A percentile compares a stretch with the other conserved stretches of the same genome.
These are phyloP conservation scores for Burhinus oedicnemus DNA, from an alignment of 2,113 vertebrate species.

Conservation along the genomic window DNA sequence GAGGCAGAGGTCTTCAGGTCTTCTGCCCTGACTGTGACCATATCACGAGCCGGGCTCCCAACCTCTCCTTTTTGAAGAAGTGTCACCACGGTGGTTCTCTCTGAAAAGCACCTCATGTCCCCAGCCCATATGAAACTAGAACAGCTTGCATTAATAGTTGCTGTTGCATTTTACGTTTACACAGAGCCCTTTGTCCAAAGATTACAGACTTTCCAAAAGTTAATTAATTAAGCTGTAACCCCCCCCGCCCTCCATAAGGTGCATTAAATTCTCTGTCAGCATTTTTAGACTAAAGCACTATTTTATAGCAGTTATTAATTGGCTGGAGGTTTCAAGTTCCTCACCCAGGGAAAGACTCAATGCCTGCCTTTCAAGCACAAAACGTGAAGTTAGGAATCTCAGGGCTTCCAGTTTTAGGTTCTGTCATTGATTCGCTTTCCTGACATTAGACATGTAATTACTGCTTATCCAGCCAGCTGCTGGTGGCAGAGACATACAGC, in stretches of 20 bases:
- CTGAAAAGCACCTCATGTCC: neutral
- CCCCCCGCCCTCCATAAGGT: neutral
- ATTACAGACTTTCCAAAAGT: slow-evolving; percentile 17
- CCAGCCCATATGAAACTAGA: neutral
- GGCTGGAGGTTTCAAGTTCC: neutral
- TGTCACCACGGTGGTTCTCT: neutral
- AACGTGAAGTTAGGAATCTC: neutral
- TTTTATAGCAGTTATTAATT: slow-evolving; percentile 48
- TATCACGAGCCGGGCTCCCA: fast-evolving
- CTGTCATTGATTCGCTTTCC: neutral
- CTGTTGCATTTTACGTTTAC: neutral
- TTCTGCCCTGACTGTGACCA: neutral
- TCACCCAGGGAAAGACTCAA: slow-evolving; percentile 1
- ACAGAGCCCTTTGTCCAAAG: slow-evolving; percentile 1
- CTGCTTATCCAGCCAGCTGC: neutral
- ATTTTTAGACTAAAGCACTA: neutral
- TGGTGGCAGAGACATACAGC: neutral
- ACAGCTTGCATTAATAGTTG: neutral
- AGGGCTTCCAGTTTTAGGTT: neutral
- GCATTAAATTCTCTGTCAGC: slow-evolving; percentile 24
- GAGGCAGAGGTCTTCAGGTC: neutral
- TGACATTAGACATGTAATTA: neutral
- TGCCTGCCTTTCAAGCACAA: neutral
- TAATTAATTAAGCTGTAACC: slow-evolving; percentile 56
- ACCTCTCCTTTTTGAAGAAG: neutral